Base-by-base conservation (phyloP, 2,797 vertebrate species). In the Chelonia mydas region DNA sequence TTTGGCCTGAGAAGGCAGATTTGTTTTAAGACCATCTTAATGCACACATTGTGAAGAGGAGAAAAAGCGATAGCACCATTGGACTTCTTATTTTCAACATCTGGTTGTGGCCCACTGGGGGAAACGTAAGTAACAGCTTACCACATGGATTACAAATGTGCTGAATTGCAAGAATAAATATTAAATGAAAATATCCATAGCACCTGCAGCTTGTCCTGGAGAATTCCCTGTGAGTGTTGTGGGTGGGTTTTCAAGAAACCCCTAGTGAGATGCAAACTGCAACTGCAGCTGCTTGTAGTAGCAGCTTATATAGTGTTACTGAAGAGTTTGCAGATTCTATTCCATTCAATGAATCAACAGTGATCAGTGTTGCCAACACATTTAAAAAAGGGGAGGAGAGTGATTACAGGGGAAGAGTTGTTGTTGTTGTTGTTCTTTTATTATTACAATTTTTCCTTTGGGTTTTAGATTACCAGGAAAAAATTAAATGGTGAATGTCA, bases 111-210 rank as follows among this genome's bases (percentile, higher is more conserved):
- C 96, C 98, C 97, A 15, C 90, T 94, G 98, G 98, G 98, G 98
- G 98, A 98, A 97, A 98, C 98, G 97, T 98, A 98, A 98, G 98
- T 98, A 98, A 98, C 97, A 98, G 97, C 98, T 98, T 97, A 98
- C 98, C 98, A 98, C 98, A 98, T 98, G 98, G 98, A 98, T 98
- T 98, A 98, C 98, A 98, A 99, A 98, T 98, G 98, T 98, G 98
- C 98, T 98, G 98, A 98, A 98, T 98, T 98, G 98, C 98, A 98
- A 98, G 98, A 98, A 98, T 98, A 98, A 98, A 98, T 98, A 98
- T 98, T 98, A 98, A 98, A 98, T 98, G 97, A 98, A 98, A 98
- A 98, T 98, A 98, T 98, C 98, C 97, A 98, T 97, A 98, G 98
- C 98, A 98, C 98, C 98, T 98, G 98, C 98, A 98, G 97, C 97